Base-by-base conservation (phyloP, 2,113 vertebrate genomes). In the Platysternon megacephalum region DNA sequence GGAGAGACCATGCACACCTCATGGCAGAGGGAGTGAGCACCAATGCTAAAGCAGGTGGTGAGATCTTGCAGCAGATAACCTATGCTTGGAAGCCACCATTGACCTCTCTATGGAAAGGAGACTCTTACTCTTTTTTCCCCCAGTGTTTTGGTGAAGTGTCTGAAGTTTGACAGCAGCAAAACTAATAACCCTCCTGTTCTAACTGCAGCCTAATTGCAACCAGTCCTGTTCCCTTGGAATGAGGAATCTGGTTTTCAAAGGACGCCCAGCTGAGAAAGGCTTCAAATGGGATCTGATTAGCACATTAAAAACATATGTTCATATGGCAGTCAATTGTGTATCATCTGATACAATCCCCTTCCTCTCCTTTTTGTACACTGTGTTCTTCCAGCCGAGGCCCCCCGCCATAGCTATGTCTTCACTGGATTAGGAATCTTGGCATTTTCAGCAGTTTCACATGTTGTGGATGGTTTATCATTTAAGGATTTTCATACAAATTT, bases 351-450 rank as follows among this genome's bases (percentile, higher is more conserved):
- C 93, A 95, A 88, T 93, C 91, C 95, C 94, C 94, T 93, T 96
- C 93, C 95, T 92, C 93, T 96, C 44, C 0, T 82, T 92, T 90
- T 79, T 72, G 97, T 96, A 97, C 97, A 97, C 74, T n/a, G 93
- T 96, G 97, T 97, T 95, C 97, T 96, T 97, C 96, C 97, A 97
- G 95, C 88, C 89, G 96, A 93, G 97, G 94, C 90, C 53, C 95
- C 90, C 92, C 96, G 91, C 90, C 81, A 46, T 42, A 93, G 85
- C 94, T 86, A 83, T 83, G 95, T 92, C 92, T 97, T 91, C 94
- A 92, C 13, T 89, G 85, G 74, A 92, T 97, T 94, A 95, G 90
- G 91, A 97, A 97, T 97, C 91, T 94, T 95, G 95, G 95, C 87
- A 22, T 49, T 78, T 92, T 93, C 90, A 72, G 93, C 96, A 93